Conservation (phyloP, 64 coral and sea anemone genomes). For the Actinia equina region DNA sequence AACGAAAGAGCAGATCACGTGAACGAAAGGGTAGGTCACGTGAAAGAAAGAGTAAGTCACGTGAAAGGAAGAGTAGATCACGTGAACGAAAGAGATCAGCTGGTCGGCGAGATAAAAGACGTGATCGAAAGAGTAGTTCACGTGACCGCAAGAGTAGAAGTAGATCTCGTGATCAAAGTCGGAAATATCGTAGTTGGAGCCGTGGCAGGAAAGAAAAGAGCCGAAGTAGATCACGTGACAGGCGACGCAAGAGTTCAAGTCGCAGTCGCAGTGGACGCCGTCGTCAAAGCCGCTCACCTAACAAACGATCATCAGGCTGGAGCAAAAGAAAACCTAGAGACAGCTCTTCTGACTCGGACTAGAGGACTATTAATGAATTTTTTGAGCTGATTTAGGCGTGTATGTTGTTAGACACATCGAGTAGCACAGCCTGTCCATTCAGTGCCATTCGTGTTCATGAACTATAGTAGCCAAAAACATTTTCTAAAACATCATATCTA, state of each 20-base stretch:
- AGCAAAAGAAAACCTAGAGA: slow-evolving; percentile 2
- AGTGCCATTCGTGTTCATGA: too few species aligned
- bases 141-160: slow-evolving; percentile 24
- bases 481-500: too few species aligned
- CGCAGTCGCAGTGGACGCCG: slow-evolving; percentile 13
- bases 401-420: too few species aligned
- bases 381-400: neutral
- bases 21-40: too few species aligned
- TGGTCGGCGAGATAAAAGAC: neutral
- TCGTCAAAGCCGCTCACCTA: neutral
- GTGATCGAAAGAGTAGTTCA: too few species aligned
- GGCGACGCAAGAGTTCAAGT: slow-evolving; percentile 10
- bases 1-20: too few species aligned
- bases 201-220: neutral
- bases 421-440: too few species aligned
- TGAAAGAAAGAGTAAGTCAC: too few species aligned
- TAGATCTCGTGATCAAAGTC: slow-evolving; percentile 1
- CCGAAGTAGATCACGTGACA: slow-evolving; percentile 19
- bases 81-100: neutral
- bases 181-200: slow-evolving; percentile 10
- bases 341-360: slow-evolving; percentile 3
- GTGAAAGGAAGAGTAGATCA: neutral
- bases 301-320: neutral
- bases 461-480: too few species aligned
- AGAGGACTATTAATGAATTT: neutral